Evolutionary conservation across 2,888 invertebrate species (phyloP).

Genomic region (Lasioglossum lativentre): DNA sequence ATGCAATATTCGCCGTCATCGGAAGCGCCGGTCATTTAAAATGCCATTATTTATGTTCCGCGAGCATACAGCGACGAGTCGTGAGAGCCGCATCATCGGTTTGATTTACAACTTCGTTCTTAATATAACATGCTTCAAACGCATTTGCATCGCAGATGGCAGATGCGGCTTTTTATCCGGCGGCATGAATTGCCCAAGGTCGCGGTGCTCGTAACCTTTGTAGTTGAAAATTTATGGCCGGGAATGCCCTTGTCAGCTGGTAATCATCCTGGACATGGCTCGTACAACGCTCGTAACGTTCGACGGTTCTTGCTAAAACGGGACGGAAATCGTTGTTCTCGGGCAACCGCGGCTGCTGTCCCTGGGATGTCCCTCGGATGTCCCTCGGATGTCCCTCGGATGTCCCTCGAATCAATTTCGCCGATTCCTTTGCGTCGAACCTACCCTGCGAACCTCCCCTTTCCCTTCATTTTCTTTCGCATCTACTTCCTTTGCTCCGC

Average conservation of each 20-base stretch:
- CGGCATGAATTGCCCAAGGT: slow-evolving; percentile 51
- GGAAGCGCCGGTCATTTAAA: background rate
- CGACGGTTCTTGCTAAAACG: slow-evolving; percentile 36
- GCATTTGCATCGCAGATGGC: slow-evolving; percentile 56
- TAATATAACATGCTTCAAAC: slow-evolving; percentile 11
- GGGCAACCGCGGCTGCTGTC: background rate
- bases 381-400: background rate
- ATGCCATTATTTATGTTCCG: slow-evolving; percentile 30
- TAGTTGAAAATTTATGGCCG: slow-evolving; percentile 60
- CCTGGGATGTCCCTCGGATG: too few relatives aligned
- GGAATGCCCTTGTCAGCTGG: slow-evolving; percentile 58
- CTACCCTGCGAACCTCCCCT: background rate
- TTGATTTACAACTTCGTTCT: slow-evolving; percentile 44
- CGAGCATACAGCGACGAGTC: background rate
- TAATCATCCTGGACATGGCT: slow-evolving; percentile 42
- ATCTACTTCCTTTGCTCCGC: background rate
- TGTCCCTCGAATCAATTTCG: slow-evolving; percentile 30
- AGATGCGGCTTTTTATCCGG: slow-evolving; percentile 37
- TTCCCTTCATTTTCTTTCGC: background rate
- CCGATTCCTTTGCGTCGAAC: slow-evolving; percentile 33
- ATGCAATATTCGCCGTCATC: slow-evolving; percentile 27
- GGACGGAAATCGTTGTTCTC: slow-evolving; percentile 2
- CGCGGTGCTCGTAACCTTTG: slow-evolving; percentile 50
- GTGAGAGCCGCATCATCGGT: background rate
- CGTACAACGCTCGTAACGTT: slow-evolving; percentile 44